Evolutionary conservation across 35 echinoderm and acorn worm genomes (phyloP).

Genomic region (Strongylocentrotus purpuratus): DNA sequence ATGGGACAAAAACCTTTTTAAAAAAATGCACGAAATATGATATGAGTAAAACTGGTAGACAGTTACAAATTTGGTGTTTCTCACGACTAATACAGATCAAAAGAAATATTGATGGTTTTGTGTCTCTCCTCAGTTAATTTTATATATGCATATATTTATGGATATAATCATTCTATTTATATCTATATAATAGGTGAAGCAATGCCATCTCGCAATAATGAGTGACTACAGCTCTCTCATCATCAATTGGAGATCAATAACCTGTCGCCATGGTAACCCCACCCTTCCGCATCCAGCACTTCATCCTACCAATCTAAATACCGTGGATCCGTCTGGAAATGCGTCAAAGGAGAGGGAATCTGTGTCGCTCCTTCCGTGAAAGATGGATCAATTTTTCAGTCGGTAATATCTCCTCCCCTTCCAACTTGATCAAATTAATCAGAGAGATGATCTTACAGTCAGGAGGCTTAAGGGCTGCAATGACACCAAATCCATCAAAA

Average conservation of each 20-base stretch:
- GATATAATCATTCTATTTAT: neutral
- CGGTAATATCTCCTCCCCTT: neutral
- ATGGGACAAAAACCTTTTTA: too few relatives aligned
- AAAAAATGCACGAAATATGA: too few relatives aligned
- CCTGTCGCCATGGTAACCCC: neutral
- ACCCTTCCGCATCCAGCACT: neutral
- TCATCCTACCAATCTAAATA: neutral
- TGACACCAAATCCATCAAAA: constrained; percentile 4
- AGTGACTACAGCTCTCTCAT: neutral
- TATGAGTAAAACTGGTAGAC: too few relatives aligned
- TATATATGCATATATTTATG: neutral
- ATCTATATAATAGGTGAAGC: neutral
- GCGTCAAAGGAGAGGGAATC: neutral
- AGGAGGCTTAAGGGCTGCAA: neutral
- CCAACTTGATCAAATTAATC: neutral
- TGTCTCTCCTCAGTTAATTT: neutral
- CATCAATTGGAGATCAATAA: neutral
- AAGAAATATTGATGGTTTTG: too few relatives aligned
- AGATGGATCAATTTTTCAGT: neutral
- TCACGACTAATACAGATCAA: too few relatives aligned
- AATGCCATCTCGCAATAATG: neutral
- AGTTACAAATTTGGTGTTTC: too few relatives aligned
- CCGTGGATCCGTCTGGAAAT: neutral
- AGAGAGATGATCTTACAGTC: neutral
- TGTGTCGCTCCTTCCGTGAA: neutral